These are phyloP conservation scores for Mus spretus DNA, from an alignment of 2,797 vertebrate genomes.

Conservation along the genomic window DNA sequence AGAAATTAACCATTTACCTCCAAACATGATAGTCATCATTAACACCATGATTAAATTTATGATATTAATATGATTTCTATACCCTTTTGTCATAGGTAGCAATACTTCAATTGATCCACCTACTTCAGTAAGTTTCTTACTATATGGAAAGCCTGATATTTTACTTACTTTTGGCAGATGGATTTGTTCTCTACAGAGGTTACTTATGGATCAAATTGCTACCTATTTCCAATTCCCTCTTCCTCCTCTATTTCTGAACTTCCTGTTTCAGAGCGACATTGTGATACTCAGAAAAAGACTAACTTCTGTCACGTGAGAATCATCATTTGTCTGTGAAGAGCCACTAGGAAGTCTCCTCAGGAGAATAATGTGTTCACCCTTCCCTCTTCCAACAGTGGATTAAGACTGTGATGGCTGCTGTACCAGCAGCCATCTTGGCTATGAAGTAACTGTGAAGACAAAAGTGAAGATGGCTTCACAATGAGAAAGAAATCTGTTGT, in stretches of 20 bases:
- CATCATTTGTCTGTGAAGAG: not conserved
- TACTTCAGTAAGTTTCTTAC: not conserved
- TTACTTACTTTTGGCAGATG: not conserved
- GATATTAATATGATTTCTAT: not conserved
- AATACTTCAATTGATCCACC: not conserved
- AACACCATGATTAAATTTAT: not conserved
- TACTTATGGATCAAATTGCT: constrained; percentile 7
- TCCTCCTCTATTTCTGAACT: not conserved
- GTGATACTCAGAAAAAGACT: not conserved
- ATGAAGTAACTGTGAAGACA: not conserved
- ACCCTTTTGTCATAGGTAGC: not conserved
- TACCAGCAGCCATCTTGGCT: not conserved
- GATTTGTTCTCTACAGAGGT: not conserved
- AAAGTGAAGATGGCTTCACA: not conserved
- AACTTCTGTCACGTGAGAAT: not conserved
- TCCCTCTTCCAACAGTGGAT: not conserved
- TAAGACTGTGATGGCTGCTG: not conserved
- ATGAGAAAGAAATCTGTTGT: not conserved
- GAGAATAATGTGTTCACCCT: not conserved
- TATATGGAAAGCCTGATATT: constrained; percentile 1
- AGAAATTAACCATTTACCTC: not conserved
- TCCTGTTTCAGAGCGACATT: not conserved
- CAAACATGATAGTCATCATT: not conserved
- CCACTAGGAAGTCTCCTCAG: not conserved
- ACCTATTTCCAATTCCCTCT: not conserved